A percentile compares a stretch with the other conserved stretches of the same genome.
phyloP scores from a whole-genome alignment of 2,113 vertebrate species.

The Ictidomys tridecemlineatus region DNA sequence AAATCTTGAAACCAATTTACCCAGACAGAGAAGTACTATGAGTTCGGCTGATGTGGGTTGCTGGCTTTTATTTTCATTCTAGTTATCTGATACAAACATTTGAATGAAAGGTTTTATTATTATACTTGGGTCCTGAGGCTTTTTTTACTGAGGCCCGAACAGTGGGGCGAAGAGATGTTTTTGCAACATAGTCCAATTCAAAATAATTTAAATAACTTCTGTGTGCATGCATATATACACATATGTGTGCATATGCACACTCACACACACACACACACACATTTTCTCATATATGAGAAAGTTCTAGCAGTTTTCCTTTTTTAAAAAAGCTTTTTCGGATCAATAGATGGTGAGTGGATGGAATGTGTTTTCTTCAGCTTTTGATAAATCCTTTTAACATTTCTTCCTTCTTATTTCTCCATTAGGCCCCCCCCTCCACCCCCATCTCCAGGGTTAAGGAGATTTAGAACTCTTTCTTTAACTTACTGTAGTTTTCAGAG shows the following conservation, averaged over 20 bases:
- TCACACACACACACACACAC: too few relatives aligned
- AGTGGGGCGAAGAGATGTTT: conserved; percentile 8
- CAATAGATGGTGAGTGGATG: background rate
- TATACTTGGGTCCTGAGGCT: conserved; percentile 14
- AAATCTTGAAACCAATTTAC: background rate
- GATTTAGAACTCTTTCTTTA: background rate
- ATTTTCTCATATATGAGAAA: background rate
- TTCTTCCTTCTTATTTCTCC: background rate
- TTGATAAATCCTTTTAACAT: background rate
- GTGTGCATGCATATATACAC: background rate
- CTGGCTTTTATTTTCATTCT: conserved; percentile 38
- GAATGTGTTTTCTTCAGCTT: conserved; percentile 31
- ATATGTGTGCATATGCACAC: too few relatives aligned
- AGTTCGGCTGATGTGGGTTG: background rate
- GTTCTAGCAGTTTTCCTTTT: background rate
- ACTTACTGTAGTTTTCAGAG: background rate
- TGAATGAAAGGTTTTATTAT: conserved; percentile 41
- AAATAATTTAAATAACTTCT: conserved; percentile 14
- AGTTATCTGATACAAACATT: conserved; percentile 67
- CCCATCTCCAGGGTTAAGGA: background rate
- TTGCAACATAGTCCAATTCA: conserved; percentile 54
- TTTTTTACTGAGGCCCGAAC: conserved; percentile 52
- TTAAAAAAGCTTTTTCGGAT: background rate
- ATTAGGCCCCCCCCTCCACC: background rate
- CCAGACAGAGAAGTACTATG: background rate